These are phyloP conservation scores for Palythoa caribaeorum DNA, from an alignment of 92 coral and sea anemone species.

Conservation along the genomic window DNA sequence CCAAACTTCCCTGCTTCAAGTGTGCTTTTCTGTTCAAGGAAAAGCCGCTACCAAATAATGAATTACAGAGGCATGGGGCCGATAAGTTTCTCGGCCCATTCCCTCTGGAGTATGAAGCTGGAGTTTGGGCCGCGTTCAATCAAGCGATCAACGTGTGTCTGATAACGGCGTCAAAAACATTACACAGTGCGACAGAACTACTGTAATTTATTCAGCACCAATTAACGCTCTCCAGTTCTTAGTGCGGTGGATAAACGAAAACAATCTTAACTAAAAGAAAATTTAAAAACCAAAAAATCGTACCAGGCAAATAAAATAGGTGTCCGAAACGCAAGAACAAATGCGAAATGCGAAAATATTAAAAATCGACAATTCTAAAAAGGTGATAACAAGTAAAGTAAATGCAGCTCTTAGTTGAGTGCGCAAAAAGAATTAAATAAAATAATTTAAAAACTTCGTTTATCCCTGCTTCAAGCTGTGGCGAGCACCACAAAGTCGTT, in stretches of 20 bases:
- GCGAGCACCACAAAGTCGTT: conserved; percentile 10
- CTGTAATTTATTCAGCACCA: neutral
- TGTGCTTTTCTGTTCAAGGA: too few species aligned
- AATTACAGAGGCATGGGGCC: too few species aligned
- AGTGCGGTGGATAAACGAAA: neutral
- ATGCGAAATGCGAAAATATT: neutral
- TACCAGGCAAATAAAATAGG: neutral
- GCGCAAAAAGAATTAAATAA: neutral
- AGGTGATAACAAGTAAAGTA: neutral
- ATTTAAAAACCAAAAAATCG: neutral
- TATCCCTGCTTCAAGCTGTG: neutral
- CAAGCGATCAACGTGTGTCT: too few species aligned
- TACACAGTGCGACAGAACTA: neutral
- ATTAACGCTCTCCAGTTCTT: neutral
- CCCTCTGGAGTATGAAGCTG: too few species aligned
- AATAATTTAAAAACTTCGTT: neutral
- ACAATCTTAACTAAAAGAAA: neutral
- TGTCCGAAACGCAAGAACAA: neutral
- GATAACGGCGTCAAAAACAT: neutral
- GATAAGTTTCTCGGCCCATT: too few species aligned
- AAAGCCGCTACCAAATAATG: too few species aligned
- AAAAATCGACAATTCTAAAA: neutral
- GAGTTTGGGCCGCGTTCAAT: too few species aligned
- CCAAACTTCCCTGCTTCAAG: too few species aligned
- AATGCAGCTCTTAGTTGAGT: neutral